phyloP scores from a whole-genome alignment of 2,113 vertebrate genomes.

The Microtus montanus region DNA sequence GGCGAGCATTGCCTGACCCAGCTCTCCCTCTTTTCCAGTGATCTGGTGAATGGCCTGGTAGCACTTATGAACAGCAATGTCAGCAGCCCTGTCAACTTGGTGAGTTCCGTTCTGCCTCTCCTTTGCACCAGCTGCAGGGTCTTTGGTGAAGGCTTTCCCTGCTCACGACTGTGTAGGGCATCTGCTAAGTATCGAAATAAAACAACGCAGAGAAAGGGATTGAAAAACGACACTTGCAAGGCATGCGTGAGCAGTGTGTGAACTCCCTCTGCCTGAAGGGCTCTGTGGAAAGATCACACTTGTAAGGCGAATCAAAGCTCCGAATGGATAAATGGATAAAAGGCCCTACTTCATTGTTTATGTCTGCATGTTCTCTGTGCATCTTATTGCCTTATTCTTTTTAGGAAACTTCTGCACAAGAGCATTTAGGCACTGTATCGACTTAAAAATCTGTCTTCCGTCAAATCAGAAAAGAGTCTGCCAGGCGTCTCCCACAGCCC shows the following conservation, averaged over 20 bases:
- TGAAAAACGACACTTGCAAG: background rate
- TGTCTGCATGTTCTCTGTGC: background rate
- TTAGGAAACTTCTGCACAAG: background rate
- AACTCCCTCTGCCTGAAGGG: background rate
- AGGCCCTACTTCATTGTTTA: background rate
- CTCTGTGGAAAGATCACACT: no score
- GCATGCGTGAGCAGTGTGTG: rapidly evolving
- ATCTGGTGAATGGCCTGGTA: constrained; percentile 98
- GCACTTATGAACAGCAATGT: constrained; percentile 99
- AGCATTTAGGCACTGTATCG: background rate
- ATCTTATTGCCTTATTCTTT: rapidly evolving
- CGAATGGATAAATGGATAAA: background rate
- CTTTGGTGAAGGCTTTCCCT: background rate
- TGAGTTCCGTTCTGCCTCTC: constrained; percentile 81
- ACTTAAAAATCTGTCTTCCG: background rate
- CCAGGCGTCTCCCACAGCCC: no score
- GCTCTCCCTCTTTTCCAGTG: constrained; percentile 85
- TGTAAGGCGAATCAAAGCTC: background rate
- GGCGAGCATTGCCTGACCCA: background rate
- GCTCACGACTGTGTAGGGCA: rapidly evolving
- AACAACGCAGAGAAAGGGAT: background rate
- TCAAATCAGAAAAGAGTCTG: background rate
- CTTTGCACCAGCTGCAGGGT: background rate
- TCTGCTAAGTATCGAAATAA: background rate
- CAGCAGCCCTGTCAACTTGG: constrained; percentile 99